Percentiles rank a stretch among this genome's conserved stretches.
Evolutionary conservation across 2,113 vertebrate species (phyloP).

Genomic region (Sterrhoptilus dennistouni): DNA sequence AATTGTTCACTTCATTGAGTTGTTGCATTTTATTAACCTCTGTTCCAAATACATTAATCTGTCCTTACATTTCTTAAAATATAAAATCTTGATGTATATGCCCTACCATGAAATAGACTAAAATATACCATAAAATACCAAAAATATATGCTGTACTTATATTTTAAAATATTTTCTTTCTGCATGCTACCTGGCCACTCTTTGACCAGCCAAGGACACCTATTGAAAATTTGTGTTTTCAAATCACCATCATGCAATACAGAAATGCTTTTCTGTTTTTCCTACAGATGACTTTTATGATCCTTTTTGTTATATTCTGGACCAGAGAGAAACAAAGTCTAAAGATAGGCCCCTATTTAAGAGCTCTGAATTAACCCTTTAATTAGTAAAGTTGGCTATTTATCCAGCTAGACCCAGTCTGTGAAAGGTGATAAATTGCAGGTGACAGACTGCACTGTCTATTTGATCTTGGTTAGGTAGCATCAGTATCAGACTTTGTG

Average conservation of each 20-base stretch:
- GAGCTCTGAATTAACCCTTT: background rate
- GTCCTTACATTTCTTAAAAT: background rate
- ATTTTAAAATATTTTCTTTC: background rate
- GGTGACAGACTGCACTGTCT: background rate
- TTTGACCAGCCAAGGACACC: background rate
- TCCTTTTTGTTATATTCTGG: background rate
- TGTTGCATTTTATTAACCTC: background rate
- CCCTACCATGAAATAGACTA: background rate
- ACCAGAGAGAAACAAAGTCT: background rate
- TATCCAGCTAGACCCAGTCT: background rate
- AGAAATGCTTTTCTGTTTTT: background rate
- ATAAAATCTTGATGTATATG: background rate
- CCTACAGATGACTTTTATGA: background rate
- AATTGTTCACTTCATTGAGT: background rate
- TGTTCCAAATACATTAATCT: background rate
- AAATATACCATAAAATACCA: background rate
- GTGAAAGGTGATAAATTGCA: background rate
- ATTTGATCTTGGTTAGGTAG: background rate
- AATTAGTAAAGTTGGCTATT: background rate
- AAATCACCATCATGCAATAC: fast-evolving
- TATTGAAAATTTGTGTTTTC: background rate
- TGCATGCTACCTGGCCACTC: background rate
- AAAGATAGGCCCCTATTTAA: background rate
- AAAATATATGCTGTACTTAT: background rate
- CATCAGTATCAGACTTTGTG: background rate